Percentiles rank a stretch among this genome's conserved stretches.
Conservation (phyloP, 2,113 vertebrate genomes). For the Isichthys henryi region DNA sequence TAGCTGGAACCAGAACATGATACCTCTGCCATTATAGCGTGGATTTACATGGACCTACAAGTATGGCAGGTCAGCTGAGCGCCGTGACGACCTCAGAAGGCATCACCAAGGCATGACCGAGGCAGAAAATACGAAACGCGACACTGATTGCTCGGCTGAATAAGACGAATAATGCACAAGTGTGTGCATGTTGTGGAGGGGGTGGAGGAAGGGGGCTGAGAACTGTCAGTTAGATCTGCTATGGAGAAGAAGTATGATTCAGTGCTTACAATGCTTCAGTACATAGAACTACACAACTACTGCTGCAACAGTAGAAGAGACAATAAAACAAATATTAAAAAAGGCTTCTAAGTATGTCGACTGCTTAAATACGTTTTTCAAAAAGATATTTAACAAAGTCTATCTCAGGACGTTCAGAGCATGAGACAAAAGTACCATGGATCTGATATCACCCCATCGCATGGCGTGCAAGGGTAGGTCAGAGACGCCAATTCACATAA, state of each 20-base stretch:
- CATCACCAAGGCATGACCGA: background rate
- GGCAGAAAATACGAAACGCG: background rate
- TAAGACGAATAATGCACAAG: background rate
- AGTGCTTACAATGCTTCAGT: background rate
- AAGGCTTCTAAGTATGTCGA: background rate
- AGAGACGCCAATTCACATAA: background rate
- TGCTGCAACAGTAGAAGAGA: background rate
- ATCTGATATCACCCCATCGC: background rate
- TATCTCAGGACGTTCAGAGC: background rate
- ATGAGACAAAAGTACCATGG: background rate
- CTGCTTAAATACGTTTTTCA: background rate
- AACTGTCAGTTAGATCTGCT: background rate
- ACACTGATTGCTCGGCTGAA: background rate
- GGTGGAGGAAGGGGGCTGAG: background rate
- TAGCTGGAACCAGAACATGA: background rate
- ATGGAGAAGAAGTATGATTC: background rate
- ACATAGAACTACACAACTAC: background rate
- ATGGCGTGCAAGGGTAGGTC: background rate
- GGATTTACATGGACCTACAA: background rate
- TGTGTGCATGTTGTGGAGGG: background rate
- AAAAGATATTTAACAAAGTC: background rate
- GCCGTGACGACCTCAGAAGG: background rate
- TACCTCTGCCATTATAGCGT: background rate
- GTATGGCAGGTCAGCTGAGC: background rate
- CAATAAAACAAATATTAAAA: background rate